Evolutionary conservation across 2,888 invertebrate species (phyloP).

Genomic region (Alcis repandata): DNA sequence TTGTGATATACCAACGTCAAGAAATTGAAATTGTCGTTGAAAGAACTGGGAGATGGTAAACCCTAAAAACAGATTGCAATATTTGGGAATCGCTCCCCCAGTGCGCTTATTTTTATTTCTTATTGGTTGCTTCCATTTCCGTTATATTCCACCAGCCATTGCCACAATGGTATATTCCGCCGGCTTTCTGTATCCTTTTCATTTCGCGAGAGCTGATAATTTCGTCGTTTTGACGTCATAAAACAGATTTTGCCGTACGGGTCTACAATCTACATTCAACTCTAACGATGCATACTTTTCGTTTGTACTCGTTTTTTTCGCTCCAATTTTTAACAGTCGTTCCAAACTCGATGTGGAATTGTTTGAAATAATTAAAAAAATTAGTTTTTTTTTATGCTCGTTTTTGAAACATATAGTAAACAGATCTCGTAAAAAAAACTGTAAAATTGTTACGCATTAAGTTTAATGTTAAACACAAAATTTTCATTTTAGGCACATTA

Average conservation of each 20-base stretch:
- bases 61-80: background rate
- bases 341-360: background rate
- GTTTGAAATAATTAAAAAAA: no score
- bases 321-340: slow-evolving; percentile 9
- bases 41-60: background rate
- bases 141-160: slow-evolving; percentile 11
- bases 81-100: background rate
- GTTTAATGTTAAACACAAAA: background rate
- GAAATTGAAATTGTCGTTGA: no score
- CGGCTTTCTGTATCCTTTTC: slow-evolving; percentile 9
- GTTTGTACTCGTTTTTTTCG: slow-evolving; percentile 9
- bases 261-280: slow-evolving; percentile 12
- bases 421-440: no score
- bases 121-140: slow-evolving; percentile 13
- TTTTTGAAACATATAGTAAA: no score
- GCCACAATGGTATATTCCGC: slow-evolving; percentile 8
- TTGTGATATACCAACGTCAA: no score
- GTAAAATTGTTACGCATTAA: background rate
- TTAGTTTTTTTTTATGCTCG: no score
- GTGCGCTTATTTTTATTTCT: slow-evolving; percentile 8
- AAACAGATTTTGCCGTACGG: slow-evolving; percentile 13
- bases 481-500: no score
- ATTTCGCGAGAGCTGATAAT: slow-evolving; percentile 20
- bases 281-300: slow-evolving; percentile 16
- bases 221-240: slow-evolving; percentile 17